These are phyloP conservation scores for Atherinosoma microstoma DNA, from an alignment of 2,797 vertebrate genomes.

Conservation along the genomic window DNA sequence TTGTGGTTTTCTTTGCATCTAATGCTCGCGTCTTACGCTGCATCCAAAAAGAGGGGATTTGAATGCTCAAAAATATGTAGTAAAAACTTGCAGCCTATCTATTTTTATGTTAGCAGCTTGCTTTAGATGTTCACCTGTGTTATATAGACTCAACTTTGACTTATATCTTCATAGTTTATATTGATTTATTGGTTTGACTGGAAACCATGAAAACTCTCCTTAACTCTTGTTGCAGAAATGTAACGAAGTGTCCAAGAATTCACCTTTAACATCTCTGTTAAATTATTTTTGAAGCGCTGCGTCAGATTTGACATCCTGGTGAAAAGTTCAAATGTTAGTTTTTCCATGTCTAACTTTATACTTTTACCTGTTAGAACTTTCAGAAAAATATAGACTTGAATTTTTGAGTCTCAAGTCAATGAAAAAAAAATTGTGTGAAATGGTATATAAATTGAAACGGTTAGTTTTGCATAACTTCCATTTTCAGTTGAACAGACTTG, in stretches of 20 bases:
- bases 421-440: neutral
- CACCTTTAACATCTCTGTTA: slow-evolving; percentile 8
- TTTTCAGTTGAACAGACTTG: neutral
- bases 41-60: neutral
- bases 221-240: neutral
- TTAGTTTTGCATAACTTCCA: neutral
- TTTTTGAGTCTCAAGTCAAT: neutral
- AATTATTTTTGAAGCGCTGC: slow-evolving; percentile 12
- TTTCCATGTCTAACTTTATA: slow-evolving; percentile 36
- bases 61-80: neutral
- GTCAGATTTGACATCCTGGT: slow-evolving; percentile 43
- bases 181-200: neutral
- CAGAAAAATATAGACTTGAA: slow-evolving; percentile 9
- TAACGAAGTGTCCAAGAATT: neutral
- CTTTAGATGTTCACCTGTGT: neutral
- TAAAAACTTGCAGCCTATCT: neutral
- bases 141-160: neutral
- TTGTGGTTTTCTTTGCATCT: neutral
- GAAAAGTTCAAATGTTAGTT: slow-evolving; percentile 53
- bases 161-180: neutral
- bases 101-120: neutral
- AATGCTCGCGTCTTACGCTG: slow-evolving; percentile 8
- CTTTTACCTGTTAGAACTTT: slow-evolving; percentile 7
- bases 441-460: neutral
- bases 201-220: neutral